Conservation (phyloP, 2,797 vertebrate species). For the Crocidura indochinensis region DNA sequence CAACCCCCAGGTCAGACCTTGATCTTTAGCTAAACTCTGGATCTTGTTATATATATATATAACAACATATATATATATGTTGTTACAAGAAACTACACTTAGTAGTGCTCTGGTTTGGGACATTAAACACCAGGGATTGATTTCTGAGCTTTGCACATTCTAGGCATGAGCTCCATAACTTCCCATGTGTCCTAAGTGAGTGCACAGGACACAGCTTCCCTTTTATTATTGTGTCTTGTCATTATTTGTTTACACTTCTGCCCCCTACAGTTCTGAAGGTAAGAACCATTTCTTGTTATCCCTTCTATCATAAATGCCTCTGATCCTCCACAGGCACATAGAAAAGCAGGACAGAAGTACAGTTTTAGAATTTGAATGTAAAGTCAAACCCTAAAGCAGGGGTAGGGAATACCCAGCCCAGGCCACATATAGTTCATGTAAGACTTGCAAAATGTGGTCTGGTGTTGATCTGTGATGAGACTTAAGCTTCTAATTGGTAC, state of each 20-base stretch:
- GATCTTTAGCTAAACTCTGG: not conserved
- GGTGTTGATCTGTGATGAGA: too few species aligned
- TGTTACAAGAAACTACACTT: too few species aligned
- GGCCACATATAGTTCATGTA: too few species aligned
- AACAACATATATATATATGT: too few species aligned
- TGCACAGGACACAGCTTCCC: not conserved
- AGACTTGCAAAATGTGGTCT: too few species aligned
- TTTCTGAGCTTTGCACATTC: too few species aligned
- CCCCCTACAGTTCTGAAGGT: not conserved
- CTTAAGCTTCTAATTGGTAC: too few species aligned
- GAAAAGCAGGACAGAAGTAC: constrained; percentile 3
- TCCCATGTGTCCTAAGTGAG: too few species aligned
- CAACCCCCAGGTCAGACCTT: not conserved
- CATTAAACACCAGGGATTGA: too few species aligned
- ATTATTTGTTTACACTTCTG: not conserved
- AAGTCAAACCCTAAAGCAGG: constrained; percentile 2
- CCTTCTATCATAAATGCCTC: not conserved
- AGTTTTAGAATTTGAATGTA: not conserved
- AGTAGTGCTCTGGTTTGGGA: too few species aligned
- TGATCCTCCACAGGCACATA: not conserved
- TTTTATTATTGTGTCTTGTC: not conserved
- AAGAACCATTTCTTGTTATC: not conserved
- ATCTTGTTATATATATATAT: not conserved
- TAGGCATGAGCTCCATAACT: too few species aligned
- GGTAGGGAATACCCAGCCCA: too few species aligned